Conservation (phyloP, 2,888 invertebrate genomes). For the Trachelus troglodyta region DNA sequence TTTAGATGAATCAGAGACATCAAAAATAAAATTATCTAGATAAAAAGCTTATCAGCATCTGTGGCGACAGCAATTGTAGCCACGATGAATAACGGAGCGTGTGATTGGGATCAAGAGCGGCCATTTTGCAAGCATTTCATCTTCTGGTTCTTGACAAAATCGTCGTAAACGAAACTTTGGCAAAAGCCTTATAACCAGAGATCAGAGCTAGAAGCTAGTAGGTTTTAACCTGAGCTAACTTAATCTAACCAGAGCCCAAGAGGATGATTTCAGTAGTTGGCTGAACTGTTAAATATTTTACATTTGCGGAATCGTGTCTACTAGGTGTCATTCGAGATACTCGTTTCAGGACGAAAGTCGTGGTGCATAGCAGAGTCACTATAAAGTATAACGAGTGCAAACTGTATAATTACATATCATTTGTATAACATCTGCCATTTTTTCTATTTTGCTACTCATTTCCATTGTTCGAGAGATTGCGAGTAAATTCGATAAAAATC, state of each 20-base stretch:
- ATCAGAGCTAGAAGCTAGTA: neutral
- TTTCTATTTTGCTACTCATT: neutral
- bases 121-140: neutral
- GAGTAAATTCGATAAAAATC: neutral
- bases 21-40: neutral
- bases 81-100: neutral
- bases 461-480: neutral
- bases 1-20: too few species aligned
- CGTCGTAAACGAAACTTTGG: neutral
- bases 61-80: neutral
- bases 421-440: neutral
- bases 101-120: neutral
- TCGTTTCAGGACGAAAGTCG: neutral
- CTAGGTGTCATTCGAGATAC: too few species aligned
- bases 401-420: neutral
- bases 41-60: neutral
- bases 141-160: neutral
- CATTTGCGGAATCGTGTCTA: neutral
- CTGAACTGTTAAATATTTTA: neutral
- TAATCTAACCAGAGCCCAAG: neutral
- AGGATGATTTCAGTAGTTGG: neutral
- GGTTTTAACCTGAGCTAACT: neutral
- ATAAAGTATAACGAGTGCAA: neutral
- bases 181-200: neutral
- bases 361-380: neutral